A percentile compares a stretch with the other conserved stretches of the same genome.
Evolutionary conservation across 2,113 vertebrate genomes (phyloP).

Genomic region (Ceyx margarethae): DNA sequence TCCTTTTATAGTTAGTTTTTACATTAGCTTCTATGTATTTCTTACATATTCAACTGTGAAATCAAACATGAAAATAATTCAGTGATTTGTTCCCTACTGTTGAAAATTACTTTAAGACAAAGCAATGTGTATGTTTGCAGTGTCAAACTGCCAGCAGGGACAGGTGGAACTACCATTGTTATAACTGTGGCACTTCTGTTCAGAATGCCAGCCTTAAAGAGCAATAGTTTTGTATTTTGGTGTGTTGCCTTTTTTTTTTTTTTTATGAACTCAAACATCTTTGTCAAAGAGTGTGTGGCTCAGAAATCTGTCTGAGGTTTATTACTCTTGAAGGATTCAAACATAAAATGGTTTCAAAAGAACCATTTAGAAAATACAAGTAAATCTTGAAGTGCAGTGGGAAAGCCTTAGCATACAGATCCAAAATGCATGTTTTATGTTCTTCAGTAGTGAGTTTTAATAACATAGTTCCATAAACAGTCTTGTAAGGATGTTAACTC

Average conservation of each 20-base stretch:
- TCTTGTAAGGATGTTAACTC: neutral
- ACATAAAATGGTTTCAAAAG: neutral
- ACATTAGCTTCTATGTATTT: rapidly evolving
- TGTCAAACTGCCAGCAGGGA: neutral
- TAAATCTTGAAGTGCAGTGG: neutral
- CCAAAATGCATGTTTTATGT: neutral
- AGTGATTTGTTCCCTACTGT: neutral
- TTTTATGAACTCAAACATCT: neutral
- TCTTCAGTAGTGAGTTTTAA: neutral
- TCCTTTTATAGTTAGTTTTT: neutral
- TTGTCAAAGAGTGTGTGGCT: neutral
- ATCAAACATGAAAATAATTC: neutral
- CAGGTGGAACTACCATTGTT: neutral
- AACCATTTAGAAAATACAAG: neutral
- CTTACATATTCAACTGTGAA: neutral
- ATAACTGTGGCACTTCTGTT: neutral
- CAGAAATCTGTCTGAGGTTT: neutral
- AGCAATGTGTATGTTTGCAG: neutral
- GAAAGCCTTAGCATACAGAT: neutral
- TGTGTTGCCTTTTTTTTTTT: neutral
- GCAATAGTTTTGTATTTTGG: neutral
- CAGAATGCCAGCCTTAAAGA: neutral
- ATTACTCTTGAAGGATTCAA: neutral
- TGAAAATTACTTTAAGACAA: neutral
- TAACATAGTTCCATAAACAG: neutral